Base-by-base conservation (phyloP, 2,888 invertebrate genomes). In the Megalurothrips usitatus region DNA sequence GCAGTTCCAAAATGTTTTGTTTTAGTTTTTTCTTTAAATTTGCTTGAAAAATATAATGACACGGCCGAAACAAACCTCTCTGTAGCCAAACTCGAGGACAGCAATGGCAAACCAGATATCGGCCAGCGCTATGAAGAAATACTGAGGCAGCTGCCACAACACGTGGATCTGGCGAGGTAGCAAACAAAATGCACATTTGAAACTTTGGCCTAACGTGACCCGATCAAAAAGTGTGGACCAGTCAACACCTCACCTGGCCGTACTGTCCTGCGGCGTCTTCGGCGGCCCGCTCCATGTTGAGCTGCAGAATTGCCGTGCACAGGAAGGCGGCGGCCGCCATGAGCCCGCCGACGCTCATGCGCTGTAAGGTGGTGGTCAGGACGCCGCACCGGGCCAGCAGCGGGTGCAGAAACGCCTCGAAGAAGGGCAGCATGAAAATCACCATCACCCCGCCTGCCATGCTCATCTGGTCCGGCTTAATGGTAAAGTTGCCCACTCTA, bases 401-500 rank as follows among this genome's bases (percentile, higher is more conserved):
- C 0, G 97, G 97, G 87, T 97, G 97, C 81, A 97, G 89, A 1
- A 88, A 90, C 82, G 92, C 90, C 87, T 94, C 93, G 85, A 94
- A 95, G 0, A 94, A 85, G 0, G 97, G 97, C 85, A 97, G 96
- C 84, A 96, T 92, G 4, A 92, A 80, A 26, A 97, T 88, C 84
- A 97, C 95, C 75, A 96, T 88, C 8, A 96, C 86, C 0, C 97
- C 96, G 88, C 97, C 97, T 3, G 96, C 87, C 82, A 96, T 94
- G 89, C 96, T 96, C 92, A 98, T 92, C 87, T 98, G 98, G 88
- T 98, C 98, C 0, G 98, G 96, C 84, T 96, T 92, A n/a, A 96
- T 87, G 0, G 91, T 90, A 87, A 91, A 94, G 81, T 89, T 80
- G 14, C 82, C 89, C 82, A 96, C 89, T 82, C 92, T 89, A 49